Evolutionary conservation across 37 sponge, comb jelly and placozoan species (phyloP).

Genomic region (Tethya wilhelma): DNA sequence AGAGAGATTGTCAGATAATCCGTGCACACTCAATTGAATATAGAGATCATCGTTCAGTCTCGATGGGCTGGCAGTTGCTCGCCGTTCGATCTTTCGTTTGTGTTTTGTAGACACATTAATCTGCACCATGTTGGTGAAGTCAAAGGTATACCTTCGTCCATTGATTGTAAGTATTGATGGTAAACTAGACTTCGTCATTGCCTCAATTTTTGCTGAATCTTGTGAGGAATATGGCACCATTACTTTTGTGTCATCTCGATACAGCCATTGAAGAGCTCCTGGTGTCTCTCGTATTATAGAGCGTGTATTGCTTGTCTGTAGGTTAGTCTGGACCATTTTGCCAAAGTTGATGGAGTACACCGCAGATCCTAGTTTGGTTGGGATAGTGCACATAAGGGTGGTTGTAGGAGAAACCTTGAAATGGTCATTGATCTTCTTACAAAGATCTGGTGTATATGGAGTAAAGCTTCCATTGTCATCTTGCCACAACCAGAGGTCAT

Average conservation of each 20-base stretch:
- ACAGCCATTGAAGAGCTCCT: constrained; percentile 30
- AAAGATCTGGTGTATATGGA: background rate
- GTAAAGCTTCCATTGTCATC: constrained; percentile 41
- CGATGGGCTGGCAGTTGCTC: background rate
- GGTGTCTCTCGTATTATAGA: background rate
- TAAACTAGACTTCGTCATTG: background rate
- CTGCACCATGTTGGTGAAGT: background rate
- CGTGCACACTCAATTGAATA: background rate
- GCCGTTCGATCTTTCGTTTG: background rate
- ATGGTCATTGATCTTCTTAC: background rate
- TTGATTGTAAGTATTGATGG: background rate
- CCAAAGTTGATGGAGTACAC: background rate
- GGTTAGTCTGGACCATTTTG: constrained; percentile 4
- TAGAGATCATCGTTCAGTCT: too few relatives aligned
- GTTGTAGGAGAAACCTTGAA: background rate
- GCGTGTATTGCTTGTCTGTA: background rate
- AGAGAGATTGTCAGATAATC: background rate
- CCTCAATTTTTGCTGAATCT: background rate
- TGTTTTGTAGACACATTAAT: background rate
- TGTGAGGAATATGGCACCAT: constrained; percentile 23
- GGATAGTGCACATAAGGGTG: background rate
- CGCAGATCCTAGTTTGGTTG: background rate
- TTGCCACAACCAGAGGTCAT: constrained; percentile 62
- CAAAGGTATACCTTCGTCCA: background rate
- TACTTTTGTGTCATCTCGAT: constrained; percentile 18